Evolutionary conservation across 2,113 vertebrate species (phyloP).

Genomic region (Dicerorhinus sumatrensis): DNA sequence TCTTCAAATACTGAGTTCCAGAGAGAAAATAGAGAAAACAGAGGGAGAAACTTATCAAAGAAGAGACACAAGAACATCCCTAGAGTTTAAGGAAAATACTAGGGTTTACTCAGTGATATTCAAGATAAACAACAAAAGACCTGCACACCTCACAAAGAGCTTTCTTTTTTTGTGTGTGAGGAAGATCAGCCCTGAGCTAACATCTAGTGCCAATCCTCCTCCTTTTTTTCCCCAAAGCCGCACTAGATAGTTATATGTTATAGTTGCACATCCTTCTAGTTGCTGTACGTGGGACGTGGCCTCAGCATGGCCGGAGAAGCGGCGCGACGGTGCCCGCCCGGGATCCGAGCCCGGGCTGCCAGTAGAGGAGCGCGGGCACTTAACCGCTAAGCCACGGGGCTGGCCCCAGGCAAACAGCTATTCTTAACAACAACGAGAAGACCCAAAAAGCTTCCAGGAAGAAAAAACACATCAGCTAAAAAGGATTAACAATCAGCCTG

Average conservation of each 20-base stretch:
- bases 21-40: background rate
- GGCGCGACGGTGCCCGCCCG: too few species aligned
- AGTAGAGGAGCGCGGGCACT: too few species aligned
- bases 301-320: too few species aligned
- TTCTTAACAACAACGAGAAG: background rate
- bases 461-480: background rate
- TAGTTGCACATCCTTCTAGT: too few species aligned
- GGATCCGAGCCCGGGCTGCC: too few species aligned
- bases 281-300: too few species aligned
- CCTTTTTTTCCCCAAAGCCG: too few species aligned
- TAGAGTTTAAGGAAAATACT: background rate
- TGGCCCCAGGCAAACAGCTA: too few species aligned
- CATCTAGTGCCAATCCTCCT: too few species aligned
- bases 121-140: background rate
- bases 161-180: background rate
- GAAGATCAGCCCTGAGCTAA: too few species aligned
- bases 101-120: background rate
- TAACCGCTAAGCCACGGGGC: background rate
- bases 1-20: background rate
- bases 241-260: too few species aligned
- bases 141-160: background rate
- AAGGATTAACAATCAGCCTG: background rate
- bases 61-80: background rate
- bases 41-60: background rate
- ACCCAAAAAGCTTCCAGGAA: background rate